phyloP scores from a whole-genome alignment of 2,113 vertebrate species.

The Hippocampus comes region DNA sequence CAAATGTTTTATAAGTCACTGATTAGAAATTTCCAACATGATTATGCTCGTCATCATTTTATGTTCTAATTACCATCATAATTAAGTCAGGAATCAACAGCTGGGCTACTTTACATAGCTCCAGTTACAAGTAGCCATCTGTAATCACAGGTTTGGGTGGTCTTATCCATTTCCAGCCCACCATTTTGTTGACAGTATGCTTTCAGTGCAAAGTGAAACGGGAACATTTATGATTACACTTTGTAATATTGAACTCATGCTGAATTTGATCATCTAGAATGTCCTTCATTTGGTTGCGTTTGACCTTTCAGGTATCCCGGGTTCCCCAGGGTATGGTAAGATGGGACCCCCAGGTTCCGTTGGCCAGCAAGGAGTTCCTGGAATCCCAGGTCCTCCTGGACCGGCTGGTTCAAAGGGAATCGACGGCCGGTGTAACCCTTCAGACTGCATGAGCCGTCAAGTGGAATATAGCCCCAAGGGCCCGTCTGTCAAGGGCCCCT shows the following conservation, averaged over 20 bases:
- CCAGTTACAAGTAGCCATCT: conserved; percentile 24
- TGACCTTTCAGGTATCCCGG: conserved; percentile 79
- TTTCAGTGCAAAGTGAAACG: background rate
- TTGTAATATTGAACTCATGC: background rate
- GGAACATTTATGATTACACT: background rate
- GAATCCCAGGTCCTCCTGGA: conserved; percentile 83
- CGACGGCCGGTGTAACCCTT: conserved; percentile 86
- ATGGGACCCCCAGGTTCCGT: conserved; percentile 84
- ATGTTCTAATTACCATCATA: conserved; percentile 5
- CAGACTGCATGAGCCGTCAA: conserved; percentile 83
- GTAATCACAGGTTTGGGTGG: conserved; percentile 7
- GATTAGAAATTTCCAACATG: conserved; percentile 14
- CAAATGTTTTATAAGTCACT: conserved; percentile 13
- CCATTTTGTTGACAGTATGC: background rate
- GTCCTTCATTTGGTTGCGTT: background rate
- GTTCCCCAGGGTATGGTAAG: conserved; percentile 89
- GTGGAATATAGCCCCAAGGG: conserved; percentile 86
- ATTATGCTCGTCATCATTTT: conserved; percentile 5
- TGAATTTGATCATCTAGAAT: no score
- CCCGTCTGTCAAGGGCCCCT: conserved; percentile 83
- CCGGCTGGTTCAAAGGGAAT: conserved; percentile 79
- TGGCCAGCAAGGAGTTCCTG: conserved; percentile 94
- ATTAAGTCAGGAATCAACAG: conserved; percentile 12
- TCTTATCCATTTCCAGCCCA: background rate
- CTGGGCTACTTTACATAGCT: conserved; percentile 11